phyloP scores from a whole-genome alignment of 2,797 vertebrate species.

The Lerista edwardsae region DNA sequence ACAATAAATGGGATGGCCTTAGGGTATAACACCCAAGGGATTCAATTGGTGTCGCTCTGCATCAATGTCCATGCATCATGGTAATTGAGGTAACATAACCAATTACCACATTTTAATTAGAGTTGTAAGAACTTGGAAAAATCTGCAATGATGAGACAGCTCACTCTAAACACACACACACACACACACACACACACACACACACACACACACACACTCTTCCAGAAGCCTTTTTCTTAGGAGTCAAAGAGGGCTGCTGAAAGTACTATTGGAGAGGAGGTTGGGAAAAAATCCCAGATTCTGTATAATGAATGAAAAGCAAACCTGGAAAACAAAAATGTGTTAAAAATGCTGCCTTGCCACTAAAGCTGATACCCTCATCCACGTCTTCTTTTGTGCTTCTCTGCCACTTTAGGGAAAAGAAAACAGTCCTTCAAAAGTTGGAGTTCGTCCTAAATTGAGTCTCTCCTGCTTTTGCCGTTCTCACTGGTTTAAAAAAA shows the following conservation, averaged over 20 bases:
- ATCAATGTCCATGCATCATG: slow-evolving; percentile 83
- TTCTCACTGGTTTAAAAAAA: slow-evolving; percentile 32
- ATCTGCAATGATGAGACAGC: slow-evolving; percentile 74
- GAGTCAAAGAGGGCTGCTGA: slow-evolving; percentile 55
- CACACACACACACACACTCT: slow-evolving; percentile 19
- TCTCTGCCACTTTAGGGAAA: slow-evolving; percentile 27
- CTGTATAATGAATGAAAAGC: slow-evolving; percentile 38
- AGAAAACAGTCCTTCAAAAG: slow-evolving; percentile 31
- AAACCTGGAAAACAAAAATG: slow-evolving; percentile 48
- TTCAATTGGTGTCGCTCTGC: slow-evolving; percentile 82
- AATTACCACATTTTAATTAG: slow-evolving; percentile 87
- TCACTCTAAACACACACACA: slow-evolving; percentile 58
- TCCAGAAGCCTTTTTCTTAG: slow-evolving; percentile 54
- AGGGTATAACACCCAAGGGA: slow-evolving; percentile 82
- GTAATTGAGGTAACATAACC: slow-evolving; percentile 86
- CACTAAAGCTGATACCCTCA: slow-evolving; percentile 43
- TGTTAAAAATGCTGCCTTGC: slow-evolving; percentile 37
- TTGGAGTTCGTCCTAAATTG: slow-evolving; percentile 14
- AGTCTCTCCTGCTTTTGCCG: slow-evolving; percentile 30
- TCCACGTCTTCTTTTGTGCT: slow-evolving; percentile 38
- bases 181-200: too few species aligned
- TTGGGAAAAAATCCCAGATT: slow-evolving; percentile 50
- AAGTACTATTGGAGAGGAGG: slow-evolving; percentile 25
- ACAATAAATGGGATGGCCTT: slow-evolving; percentile 81
- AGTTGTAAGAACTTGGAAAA: slow-evolving; percentile 82